Conservation (phyloP, 1,140 invertebrate genomes). For the Medauroidea extradentata region DNA sequence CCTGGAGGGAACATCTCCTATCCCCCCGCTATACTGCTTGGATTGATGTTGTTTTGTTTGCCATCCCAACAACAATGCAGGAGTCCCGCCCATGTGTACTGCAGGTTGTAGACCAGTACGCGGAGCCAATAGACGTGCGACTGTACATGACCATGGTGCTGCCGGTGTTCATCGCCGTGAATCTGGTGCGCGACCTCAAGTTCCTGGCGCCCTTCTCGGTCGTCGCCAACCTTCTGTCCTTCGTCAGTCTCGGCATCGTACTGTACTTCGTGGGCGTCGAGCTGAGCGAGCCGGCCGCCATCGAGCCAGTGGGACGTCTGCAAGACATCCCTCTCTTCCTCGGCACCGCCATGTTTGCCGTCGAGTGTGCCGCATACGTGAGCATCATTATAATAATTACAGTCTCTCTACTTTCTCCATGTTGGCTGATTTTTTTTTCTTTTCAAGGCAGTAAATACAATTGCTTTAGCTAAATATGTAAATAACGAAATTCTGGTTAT, state of each 20-base stretch:
- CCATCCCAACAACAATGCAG: no score
- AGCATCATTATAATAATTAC: no score
- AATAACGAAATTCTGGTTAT: no score
- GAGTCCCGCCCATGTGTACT: no score
- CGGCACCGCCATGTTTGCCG: slow-evolving; percentile 11
- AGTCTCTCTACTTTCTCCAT: no score
- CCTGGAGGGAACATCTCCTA: no score
- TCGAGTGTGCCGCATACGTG: background rate
- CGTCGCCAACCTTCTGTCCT: slow-evolving; percentile 43
- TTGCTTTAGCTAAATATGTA: no score
- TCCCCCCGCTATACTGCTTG: no score
- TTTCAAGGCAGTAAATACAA: no score
- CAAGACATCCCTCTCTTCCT: slow-evolving; percentile 8
- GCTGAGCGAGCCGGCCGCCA: background rate
- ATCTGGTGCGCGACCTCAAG: slow-evolving; percentile 43
- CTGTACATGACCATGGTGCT: background rate
- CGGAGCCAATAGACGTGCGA: background rate
- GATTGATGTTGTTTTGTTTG: no score
- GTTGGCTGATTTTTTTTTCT: no score
- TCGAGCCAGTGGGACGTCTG: background rate
- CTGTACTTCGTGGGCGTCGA: slow-evolving; percentile 34
- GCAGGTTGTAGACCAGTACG: slow-evolving; percentile 19
- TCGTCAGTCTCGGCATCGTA: slow-evolving; percentile 32
- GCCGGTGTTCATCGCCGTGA: slow-evolving; percentile 25
- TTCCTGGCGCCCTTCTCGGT: slow-evolving; percentile 45